phyloP scores from a whole-genome alignment of 2,797 vertebrate genomes.

The Delichon dasypus region DNA sequence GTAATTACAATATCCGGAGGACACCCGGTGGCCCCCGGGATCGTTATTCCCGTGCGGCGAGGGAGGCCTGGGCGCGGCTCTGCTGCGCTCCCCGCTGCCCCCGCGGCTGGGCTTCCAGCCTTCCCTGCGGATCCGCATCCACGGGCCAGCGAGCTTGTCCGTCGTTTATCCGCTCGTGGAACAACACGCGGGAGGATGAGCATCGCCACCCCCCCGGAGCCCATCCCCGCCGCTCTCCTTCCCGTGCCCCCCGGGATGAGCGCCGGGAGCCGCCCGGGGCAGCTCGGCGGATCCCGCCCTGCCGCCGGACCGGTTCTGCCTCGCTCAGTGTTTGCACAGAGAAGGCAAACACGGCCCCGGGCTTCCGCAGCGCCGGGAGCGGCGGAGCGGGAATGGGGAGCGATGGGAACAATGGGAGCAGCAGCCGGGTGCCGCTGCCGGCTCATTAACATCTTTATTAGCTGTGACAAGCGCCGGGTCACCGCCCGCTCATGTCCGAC shows the following conservation, averaged over 20 bases:
- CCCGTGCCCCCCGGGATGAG: not conserved
- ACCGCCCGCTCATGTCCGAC: not conserved
- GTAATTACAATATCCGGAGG: not conserved
- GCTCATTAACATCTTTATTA: constrained; percentile 29
- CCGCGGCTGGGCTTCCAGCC: not conserved
- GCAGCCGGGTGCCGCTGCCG: not conserved
- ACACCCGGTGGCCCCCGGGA: not conserved
- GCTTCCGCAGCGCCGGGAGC: not conserved
- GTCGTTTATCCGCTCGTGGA: not conserved
- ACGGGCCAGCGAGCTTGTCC: not conserved
- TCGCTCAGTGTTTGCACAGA: not conserved
- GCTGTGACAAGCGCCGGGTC: constrained; percentile 4
- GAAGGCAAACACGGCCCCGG: constrained; percentile 36
- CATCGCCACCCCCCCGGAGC: not conserved
- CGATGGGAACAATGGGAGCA: not conserved
- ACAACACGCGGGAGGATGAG: not conserved
- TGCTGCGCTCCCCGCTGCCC: not conserved
- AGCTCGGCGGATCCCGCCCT: not conserved
- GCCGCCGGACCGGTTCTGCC: not conserved
- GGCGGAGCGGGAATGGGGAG: not conserved
- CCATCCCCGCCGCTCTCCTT: not conserved
- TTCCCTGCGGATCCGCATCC: not conserved
- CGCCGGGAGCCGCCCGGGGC: not conserved
- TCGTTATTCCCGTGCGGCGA: not conserved
- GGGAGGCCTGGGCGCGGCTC: not conserved